Evolutionary conservation across 2,113 vertebrate genomes (phyloP), one percentile per base, ranked within the genome.

Genomic region (Isurus oxyrinchus): DNA sequence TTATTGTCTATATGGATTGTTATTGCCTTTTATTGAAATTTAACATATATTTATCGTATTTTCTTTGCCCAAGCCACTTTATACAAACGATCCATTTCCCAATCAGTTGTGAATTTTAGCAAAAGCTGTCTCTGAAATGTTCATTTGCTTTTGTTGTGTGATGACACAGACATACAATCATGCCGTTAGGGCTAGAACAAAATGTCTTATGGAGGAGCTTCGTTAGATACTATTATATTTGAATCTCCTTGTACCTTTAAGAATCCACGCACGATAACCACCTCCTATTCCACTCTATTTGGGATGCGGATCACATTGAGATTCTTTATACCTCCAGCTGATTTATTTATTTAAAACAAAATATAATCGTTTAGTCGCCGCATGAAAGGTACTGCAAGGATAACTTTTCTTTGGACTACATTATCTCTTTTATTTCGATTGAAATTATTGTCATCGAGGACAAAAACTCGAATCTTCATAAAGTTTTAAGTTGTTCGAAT

Each of bases 291-390:
- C 63, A 67, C 21, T 44, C 35, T 49, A 23, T 53, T 95, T 95
- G 40, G 40, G 11, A 69, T 25, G 67, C 31, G 66, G 67, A 55
- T 55, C 23, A 72, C 66, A 72, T 8, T 76, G 66, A n/a, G 44
- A 95, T 95, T 25, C 16, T 53, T 95, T 69, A 27, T 14, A 35
- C 63, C 67, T 95, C 23, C 63, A 95, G 21, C 21, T 69, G 23
- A 95, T 69, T 95, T 69, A 67, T 67, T 95, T 44, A 69, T 67
- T 95, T 61, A 23, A 55, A 90, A 55, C 87, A 93, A 93, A n/a
- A 61, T 61, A 14, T 66, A 67, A 53, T 69, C 35, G 21, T 44
- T 95, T 67, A 27, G 61, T 72, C 67, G 27, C 90, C 90, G 2
- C n/a, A 40, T 66, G 57, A 40, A 63, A 95, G 6, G 67, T 55